Base-by-base conservation (phyloP, 2,888 invertebrate species). In the Nemapogon koenigi region DNA sequence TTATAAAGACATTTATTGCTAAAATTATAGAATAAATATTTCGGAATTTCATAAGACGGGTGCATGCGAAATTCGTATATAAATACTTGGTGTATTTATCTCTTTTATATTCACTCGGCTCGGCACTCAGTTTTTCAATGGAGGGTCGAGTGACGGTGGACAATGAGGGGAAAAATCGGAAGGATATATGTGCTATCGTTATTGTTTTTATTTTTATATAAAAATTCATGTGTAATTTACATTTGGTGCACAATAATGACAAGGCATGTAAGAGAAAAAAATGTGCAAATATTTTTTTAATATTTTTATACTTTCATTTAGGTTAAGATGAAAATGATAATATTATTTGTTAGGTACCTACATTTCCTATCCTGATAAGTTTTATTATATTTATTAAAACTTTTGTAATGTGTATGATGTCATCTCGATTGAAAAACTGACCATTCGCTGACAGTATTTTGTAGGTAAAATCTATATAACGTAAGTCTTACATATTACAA, bases 241-340 rank as follows among this genome's bases (percentile, higher is more conserved):
- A 44, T 59, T 57, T 57, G 54, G 58, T 56, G 69, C 72, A 70
- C 68, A 68, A 65, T 67, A 62, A 60, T 62, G 60, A 62, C 71
- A 65, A 65, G 66, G 63, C 18, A 33, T 67, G 66, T 63, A 63
- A 58, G 57, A 60, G 39, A 57, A 52, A 55, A 57, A 71, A 63
- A 70, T 71, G 67, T 73, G 71, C 71, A 67, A 72, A 65, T 71
- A 73, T 76, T 78, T 76, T 58, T 78, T 78, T 76, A 76, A 73
- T 69, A 75, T 75, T 78, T 78, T 78, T 76, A 72, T 78, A 76
- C 75, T 72, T 75, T 76, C 66, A 73, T 76, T 76, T 73, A 76
- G 76, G 64, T 69, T 78, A 78, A 76, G 76, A 62, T 63, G 76
- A 76, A 39, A 73, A 37, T 59, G 7, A 22, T 22, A 7, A 68